These are phyloP conservation scores for Cabera pusaria DNA, from an alignment of 2,888 invertebrate species.

Conservation along the genomic window DNA sequence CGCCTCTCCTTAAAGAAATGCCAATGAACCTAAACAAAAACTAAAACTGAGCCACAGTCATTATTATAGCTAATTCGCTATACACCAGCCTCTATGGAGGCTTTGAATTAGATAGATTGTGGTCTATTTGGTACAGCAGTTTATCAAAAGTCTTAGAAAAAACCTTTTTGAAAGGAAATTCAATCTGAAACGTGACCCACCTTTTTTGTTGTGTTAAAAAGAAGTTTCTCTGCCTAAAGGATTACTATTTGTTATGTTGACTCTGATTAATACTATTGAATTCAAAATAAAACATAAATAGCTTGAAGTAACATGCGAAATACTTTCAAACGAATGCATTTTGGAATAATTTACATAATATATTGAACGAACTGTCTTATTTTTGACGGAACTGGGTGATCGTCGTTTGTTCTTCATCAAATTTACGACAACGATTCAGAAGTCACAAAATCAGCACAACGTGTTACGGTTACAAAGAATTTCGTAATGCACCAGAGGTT, in stretches of 20 bases:
- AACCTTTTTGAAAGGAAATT: conserved; percentile 32
- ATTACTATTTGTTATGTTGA: neutral
- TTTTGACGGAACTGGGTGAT: conserved; percentile 5
- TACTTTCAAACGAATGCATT: too few species aligned
- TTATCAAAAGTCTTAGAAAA: conserved; percentile 29
- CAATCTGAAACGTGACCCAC: conserved; percentile 49
- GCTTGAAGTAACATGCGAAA: too few species aligned
- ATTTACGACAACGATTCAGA: conserved; percentile 4
- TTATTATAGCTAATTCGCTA: conserved; percentile 47
- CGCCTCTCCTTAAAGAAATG: conserved; percentile 34
- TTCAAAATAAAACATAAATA: too few species aligned
- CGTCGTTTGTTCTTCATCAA: conserved; percentile 2
- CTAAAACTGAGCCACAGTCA: conserved; percentile 33
- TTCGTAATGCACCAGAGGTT: conserved; percentile 31
- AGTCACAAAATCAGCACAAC: conserved; percentile 12
- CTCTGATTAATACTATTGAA: too few species aligned
- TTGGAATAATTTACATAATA: too few species aligned
- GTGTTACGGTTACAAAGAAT: conserved; percentile 11
- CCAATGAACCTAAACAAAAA: conserved; percentile 53
- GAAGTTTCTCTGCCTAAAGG: too few species aligned
- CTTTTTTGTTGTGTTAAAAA: too few species aligned
- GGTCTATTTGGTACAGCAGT: conserved; percentile 9
- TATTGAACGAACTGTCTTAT: too few species aligned
- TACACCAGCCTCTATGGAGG: conserved; percentile 25
- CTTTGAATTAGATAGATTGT: conserved; percentile 21